Percentiles rank a stretch among this genome's conserved stretches.
phyloP scores from a whole-genome alignment of 2,888 invertebrate genomes.

The Galerucella nymphaeae region DNA sequence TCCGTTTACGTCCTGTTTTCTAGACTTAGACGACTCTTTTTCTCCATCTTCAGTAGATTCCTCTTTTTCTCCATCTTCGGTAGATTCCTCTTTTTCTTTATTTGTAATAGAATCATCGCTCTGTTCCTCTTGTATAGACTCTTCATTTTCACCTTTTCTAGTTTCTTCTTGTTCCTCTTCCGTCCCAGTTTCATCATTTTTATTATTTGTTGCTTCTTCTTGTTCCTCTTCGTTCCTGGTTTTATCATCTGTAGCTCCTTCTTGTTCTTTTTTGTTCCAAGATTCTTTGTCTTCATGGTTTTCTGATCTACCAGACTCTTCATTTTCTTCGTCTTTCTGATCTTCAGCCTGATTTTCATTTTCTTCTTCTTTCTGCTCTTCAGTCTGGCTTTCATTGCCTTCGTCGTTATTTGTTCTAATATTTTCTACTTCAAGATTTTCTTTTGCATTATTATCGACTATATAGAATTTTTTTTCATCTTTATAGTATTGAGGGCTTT shows the following conservation, averaged over 20 bases:
- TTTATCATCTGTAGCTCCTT: conserved; percentile 15
- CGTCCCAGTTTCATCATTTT: background rate
- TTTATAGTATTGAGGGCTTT: conserved; percentile 26
- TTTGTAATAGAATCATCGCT: conserved; percentile 19
- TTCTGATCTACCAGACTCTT: conserved; percentile 22
- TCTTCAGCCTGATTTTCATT: conserved; percentile 22
- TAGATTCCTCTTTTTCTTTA: conserved; percentile 12
- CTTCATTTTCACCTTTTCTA: background rate
- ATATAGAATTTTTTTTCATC: conserved; percentile 22
- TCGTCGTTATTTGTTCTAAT: conserved; percentile 11
- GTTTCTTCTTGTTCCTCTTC: conserved; percentile 26
- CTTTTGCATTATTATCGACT: conserved; percentile 38
- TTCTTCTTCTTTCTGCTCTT: conserved; percentile 19
- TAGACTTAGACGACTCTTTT: background rate
- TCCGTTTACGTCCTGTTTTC: conserved; percentile 34
- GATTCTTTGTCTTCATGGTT: conserved; percentile 26
- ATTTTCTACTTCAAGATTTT: conserved; percentile 42
- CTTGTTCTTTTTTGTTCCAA: conserved; percentile 14
- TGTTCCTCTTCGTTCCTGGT: conserved; percentile 28
- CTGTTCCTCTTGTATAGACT: conserved; percentile 15
- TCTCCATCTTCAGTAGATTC: conserved; percentile 11
- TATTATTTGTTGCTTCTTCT: conserved; percentile 25
- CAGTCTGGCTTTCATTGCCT: conserved; percentile 18
- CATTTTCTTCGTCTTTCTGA: conserved; percentile 13
- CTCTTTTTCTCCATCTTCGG: conserved; percentile 9